Evolutionary conservation across 1,140 invertebrate species (phyloP).

Genomic region (Eupristina koningsbergeri): DNA sequence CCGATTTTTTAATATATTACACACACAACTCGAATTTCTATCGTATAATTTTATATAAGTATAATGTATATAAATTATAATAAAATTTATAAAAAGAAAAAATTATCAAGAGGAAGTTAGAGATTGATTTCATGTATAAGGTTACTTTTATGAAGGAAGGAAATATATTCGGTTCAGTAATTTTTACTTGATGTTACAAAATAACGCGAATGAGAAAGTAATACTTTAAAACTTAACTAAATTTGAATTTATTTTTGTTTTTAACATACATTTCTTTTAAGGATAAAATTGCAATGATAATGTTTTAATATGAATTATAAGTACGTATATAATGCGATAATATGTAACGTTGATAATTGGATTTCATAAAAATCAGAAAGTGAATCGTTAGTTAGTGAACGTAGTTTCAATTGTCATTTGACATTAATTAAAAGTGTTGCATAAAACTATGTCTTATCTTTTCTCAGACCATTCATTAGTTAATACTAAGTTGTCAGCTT

Average conservation of each 20-base stretch:
- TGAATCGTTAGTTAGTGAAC: not conserved
- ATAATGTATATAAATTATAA: not conserved
- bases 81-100: not conserved
- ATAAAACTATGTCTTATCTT: not conserved
- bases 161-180: not conserved
- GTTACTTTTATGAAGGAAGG: not conserved
- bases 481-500: not conserved
- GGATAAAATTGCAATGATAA: not conserved
- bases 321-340: not conserved
- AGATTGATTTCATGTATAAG: not conserved
- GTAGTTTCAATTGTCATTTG: not conserved
- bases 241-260: not conserved
- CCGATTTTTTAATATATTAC: not conserved
- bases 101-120: not conserved
- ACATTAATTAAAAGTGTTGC: slow-evolving; percentile 7
- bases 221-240: not conserved
- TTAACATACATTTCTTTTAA: not conserved
- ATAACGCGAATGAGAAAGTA: not conserved
- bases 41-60: not conserved
- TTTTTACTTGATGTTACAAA: not conserved
- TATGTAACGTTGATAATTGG: not conserved
- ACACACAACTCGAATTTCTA: not conserved
- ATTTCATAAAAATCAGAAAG: not conserved
- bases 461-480: not conserved
- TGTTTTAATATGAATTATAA: not conserved